These are phyloP conservation scores for Cassiopea xamachana DNA, from an alignment of 30 jellyfish, hydroid and myxozoan genomes.

Conservation along the genomic window DNA sequence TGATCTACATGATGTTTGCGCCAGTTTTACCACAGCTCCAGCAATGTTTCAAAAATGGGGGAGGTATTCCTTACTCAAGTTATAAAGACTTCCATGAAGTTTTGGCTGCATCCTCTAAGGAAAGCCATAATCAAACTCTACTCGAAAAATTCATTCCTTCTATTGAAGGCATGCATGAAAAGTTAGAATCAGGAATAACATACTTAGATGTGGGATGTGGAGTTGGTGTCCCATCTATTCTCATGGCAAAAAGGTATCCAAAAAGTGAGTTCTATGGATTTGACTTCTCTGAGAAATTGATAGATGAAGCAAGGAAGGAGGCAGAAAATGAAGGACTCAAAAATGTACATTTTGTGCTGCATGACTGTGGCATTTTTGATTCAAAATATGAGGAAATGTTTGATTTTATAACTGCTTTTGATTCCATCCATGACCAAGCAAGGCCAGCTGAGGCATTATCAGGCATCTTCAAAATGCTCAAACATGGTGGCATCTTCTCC, in stretches of 20 bases:
- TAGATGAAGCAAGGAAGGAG: constrained; percentile 9
- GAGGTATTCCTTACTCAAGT: constrained; percentile 33
- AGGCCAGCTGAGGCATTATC: constrained; percentile 39
- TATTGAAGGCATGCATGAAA: constrained; percentile 45
- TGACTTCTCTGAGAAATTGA: constrained; percentile 33
- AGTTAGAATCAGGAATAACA: constrained; percentile 12
- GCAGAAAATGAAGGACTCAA: constrained; percentile 25
- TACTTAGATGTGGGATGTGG: constrained; percentile 64
- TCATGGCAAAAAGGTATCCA: constrained; percentile 32
- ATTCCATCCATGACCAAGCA: constrained; percentile 69
- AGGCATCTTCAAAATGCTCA: constrained; percentile 25
- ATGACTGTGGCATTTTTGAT: constrained; percentile 28
- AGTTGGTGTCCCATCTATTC: constrained; percentile 30
- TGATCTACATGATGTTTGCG: constrained; percentile 15
- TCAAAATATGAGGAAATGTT: constrained; percentile 25
- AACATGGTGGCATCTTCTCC: constrained; percentile 46
- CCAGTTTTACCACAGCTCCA: constrained; percentile 20
- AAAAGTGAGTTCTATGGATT: constrained; percentile 49
- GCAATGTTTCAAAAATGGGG: constrained; percentile 40
- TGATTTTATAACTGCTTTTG: constrained; percentile 40
- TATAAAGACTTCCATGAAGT: constrained; percentile 17
- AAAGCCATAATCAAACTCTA: neutral
- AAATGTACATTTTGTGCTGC: constrained; percentile 20
- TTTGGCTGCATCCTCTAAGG: neutral
- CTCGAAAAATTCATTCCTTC: constrained; percentile 25